Evolutionary conservation across 1,140 invertebrate genomes (phyloP).

Genomic region (Portunus trituberculatus): DNA sequence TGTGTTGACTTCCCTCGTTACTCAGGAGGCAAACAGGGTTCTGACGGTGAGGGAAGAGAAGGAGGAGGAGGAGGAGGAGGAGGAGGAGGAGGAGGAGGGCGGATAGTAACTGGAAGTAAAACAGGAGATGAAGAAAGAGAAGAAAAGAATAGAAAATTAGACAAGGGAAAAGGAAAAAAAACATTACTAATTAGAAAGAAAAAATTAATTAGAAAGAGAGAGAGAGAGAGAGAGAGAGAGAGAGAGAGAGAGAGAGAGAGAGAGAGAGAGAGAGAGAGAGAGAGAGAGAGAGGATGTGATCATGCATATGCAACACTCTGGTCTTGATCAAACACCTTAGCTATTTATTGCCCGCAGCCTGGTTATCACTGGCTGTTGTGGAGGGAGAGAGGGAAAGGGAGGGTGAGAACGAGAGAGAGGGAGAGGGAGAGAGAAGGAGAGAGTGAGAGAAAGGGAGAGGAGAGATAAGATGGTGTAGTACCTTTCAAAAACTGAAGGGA

Average conservation of each 20-base stretch:
- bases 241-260: constrained; percentile 28
- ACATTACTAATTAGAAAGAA: too few species aligned
- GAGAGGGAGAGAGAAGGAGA: background rate
- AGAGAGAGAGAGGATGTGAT: background rate
- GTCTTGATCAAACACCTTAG: background rate
- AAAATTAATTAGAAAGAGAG: background rate
- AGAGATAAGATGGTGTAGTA: too few species aligned
- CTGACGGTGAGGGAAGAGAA: background rate
- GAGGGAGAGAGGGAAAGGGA: background rate
- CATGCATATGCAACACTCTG: constrained; percentile 21
- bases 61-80: background rate
- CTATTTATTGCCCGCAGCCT: too few species aligned
- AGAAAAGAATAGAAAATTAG: too few species aligned
- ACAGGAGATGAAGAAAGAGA: background rate
- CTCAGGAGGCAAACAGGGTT: background rate
- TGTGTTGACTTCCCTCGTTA: constrained; percentile 36
- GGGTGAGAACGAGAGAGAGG: background rate
- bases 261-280: constrained; percentile 42
- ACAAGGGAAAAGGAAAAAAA: background rate
- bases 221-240: background rate
- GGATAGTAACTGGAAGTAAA: too few species aligned
- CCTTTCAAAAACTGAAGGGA: too few species aligned
- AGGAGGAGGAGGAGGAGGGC: too few species aligned
- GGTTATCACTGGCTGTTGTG: background rate
- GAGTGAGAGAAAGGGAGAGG: background rate